A percentile compares a stretch with the other conserved stretches of the same genome.
These are phyloP conservation scores for Nixonia krombeini DNA, from an alignment of 1,140 invertebrate species.

Conservation along the genomic window DNA sequence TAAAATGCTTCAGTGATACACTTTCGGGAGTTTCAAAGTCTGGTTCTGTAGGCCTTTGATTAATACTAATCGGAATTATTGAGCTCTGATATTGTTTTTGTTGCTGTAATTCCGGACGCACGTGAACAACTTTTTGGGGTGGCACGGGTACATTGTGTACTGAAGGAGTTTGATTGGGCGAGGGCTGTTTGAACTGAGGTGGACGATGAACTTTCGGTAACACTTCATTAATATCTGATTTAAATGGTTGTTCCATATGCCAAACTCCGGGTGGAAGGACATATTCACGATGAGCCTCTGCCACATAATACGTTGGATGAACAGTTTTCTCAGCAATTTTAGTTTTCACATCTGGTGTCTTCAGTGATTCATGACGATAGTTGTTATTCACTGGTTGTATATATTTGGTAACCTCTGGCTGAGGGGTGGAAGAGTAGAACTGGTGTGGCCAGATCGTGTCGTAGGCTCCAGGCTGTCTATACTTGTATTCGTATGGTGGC, in stretches of 20 bases:
- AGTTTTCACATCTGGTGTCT: conserved; percentile 30
- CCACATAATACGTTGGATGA: conserved; percentile 57
- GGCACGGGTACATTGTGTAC: conserved; percentile 19
- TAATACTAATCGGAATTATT: conserved; percentile 53
- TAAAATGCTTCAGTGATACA: conserved; percentile 65
- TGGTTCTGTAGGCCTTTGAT: conserved; percentile 48
- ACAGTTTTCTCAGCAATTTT: conserved; percentile 32
- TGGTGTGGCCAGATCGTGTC: conserved; percentile 55
- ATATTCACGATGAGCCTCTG: conserved; percentile 53
- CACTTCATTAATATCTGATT: conserved; percentile 66
- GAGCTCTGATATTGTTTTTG: conserved; percentile 55
- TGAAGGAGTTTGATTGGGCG: conserved; percentile 9
- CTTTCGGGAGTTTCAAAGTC: conserved; percentile 67
- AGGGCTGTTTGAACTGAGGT: conserved; percentile 53
- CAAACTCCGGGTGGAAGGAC: conserved; percentile 42
- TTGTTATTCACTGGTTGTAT: conserved; percentile 25
- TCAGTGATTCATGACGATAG: conserved; percentile 28
- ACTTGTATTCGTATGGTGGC: conserved; percentile 55
- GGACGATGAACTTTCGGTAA: conserved; percentile 57
- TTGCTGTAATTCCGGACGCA: conserved; percentile 49
- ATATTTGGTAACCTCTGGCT: conserved; percentile 46
- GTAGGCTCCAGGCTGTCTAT: conserved; percentile 54
- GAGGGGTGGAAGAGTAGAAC: conserved; percentile 35
- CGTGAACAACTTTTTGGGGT: conserved; percentile 44
- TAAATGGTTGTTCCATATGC: conserved; percentile 49